Percentiles rank a stretch among this genome's conserved stretches.
Evolutionary conservation across 1,140 invertebrate species (phyloP).

Genomic region (Papilio aristodemus): DNA sequence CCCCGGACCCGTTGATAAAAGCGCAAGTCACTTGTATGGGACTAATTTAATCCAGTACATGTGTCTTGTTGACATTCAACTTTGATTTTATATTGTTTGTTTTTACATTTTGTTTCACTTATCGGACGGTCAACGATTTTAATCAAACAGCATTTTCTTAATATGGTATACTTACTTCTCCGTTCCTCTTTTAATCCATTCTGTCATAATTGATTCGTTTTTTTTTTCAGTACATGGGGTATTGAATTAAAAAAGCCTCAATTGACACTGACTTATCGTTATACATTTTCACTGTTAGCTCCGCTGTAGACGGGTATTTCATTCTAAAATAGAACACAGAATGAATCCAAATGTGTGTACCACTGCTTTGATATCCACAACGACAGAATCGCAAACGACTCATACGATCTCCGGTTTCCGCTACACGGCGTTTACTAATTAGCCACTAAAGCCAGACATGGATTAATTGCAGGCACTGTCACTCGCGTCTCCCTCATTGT

Average conservation of each 20-base stretch:
- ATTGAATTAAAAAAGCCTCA: no score
- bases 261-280: no score
- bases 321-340: background rate
- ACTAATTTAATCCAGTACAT: conserved; percentile 62
- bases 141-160: background rate
- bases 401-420: conserved; percentile 67
- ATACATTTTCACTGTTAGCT: no score
- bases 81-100: conserved; percentile 46
- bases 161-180: no score
- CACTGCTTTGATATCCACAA: conserved; percentile 37
- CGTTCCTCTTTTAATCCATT: no score
- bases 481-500: conserved; percentile 42
- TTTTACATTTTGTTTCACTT: conserved; percentile 38
- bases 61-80: conserved; percentile 47
- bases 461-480: conserved; percentile 68
- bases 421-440: conserved; percentile 65
- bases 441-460: conserved; percentile 62
- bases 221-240: no score
- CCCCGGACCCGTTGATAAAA: conserved; percentile 51
- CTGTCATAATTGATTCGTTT: no score
- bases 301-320: no score
- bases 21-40: conserved; percentile 44
- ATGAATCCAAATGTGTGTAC: conserved; percentile 23
- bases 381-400: conserved; percentile 59
- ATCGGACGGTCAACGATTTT: background rate